Conservation (phyloP, 2,113 vertebrate species). For the Ginglymostoma cirratum region DNA sequence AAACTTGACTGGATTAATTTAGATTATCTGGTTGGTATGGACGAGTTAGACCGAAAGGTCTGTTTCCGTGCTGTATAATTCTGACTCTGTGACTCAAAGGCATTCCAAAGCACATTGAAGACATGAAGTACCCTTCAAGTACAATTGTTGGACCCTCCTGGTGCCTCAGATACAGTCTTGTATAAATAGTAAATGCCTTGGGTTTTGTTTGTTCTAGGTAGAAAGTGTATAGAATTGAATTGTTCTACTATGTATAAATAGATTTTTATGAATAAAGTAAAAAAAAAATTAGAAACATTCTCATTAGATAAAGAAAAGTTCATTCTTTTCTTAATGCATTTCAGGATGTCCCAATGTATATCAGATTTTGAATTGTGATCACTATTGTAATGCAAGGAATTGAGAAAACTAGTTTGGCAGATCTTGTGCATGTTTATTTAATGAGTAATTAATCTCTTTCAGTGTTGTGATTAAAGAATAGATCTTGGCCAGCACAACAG, state of each 20-base stretch:
- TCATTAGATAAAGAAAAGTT: no score
- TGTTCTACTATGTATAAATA: no score
- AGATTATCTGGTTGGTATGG: no score
- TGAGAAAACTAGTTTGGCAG: not conserved
- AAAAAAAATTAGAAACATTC: no score
- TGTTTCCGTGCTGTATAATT: no score
- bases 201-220: no score
- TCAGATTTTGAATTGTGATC: not conserved
- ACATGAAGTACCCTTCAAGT: not conserved
- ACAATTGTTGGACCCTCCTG: not conserved
- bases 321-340: not conserved
- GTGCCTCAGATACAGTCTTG: not conserved
- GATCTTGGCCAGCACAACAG: not conserved
- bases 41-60: no score
- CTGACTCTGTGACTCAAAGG: no score
- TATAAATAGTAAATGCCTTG: no score
- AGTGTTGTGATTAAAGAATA: not conserved
- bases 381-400: not conserved
- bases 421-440: not conserved
- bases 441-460: not conserved
- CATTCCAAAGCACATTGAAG: not conserved
- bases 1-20: no score
- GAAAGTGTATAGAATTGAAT: no score
- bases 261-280: no score
- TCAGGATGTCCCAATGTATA: not conserved